These are phyloP conservation scores for Coptotermes formosanus DNA, from an alignment of 1,140 invertebrate genomes.

Conservation along the genomic window DNA sequence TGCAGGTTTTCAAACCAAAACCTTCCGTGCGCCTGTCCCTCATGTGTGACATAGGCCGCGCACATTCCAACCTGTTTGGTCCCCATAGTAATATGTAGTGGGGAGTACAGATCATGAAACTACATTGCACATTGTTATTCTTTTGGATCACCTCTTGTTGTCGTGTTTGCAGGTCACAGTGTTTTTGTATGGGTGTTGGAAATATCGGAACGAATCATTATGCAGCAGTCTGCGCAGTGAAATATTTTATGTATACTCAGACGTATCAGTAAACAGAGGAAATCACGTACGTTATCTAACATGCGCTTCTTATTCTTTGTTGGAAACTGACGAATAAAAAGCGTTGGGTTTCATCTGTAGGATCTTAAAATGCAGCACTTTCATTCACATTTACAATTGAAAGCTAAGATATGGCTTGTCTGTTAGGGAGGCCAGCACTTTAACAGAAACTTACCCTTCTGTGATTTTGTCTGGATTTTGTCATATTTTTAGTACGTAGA, in stretches of 20 bases:
- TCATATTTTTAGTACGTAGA: neutral
- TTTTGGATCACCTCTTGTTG: neutral
- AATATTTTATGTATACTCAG: neutral
- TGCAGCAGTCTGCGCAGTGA: neutral
- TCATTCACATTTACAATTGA: neutral
- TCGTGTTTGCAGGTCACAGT: neutral
- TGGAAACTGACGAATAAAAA: too few species aligned
- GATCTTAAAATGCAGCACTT: neutral
- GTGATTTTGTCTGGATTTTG: neutral
- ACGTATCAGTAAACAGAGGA: neutral
- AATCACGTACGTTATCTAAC: neutral
- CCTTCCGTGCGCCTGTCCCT: too few species aligned
- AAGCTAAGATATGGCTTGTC: neutral
- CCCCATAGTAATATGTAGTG: too few species aligned
- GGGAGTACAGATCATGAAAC: too few species aligned
- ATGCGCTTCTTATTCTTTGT: neutral
- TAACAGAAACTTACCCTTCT: neutral
- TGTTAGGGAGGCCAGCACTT: neutral
- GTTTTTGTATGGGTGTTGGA: neutral
- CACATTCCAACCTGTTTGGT: too few species aligned
- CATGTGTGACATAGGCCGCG: too few species aligned
- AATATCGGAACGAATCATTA: neutral
- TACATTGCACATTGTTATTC: too few species aligned
- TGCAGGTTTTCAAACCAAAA: too few species aligned
- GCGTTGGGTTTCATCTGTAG: neutral